Base-by-base conservation (phyloP, 2,797 vertebrate genomes). In the Xenentodon cancila region DNA sequence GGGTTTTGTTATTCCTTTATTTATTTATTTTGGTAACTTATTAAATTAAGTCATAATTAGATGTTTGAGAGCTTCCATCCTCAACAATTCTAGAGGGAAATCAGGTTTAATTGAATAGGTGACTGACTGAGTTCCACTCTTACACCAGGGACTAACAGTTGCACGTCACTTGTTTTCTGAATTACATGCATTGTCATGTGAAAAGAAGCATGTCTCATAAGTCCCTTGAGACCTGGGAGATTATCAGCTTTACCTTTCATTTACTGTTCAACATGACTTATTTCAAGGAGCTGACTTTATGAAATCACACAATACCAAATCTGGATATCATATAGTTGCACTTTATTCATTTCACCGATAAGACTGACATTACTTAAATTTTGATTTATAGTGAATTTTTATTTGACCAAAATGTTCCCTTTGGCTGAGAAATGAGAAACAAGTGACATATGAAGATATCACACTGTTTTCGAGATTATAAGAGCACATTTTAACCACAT, bases 31-130 rank as follows among this genome's bases (percentile, higher is more conserved):
- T 65, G 55, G 46, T 65, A 68, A 62, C 72, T 69, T 79, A 89
- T 89, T 75, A 67, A 82, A 81, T 85, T 59, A 80, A 82, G 69
- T 62, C 75, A 80, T 82, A 81, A 89, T 88, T 70, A 76, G 61
- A 84, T 84, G 77, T 84, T 71, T 79, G 83, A 85, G 51, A 59
- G 76, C 71, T 84, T 78, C 71, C 79, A 79, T 73, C 75, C 74
- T 88, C 19, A 21, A 77, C 70, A 77, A 59, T 69, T 73, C 84
- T 56, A 30, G 42, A 64, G 79, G 84, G 80, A 88, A 87, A 86
- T 88, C 63, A 71, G 63, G 43, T 64, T 79, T 78, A 85, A 88
- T 82, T 82, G 82, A 82, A 68, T 42, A 45, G 72, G 68, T 44
- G 46, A 74, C 69, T 77, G 68, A 82, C 49, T 84, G 64, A 71